Conservation (phyloP, 2,888 invertebrate genomes). For the Antheraea assamensis region DNA sequence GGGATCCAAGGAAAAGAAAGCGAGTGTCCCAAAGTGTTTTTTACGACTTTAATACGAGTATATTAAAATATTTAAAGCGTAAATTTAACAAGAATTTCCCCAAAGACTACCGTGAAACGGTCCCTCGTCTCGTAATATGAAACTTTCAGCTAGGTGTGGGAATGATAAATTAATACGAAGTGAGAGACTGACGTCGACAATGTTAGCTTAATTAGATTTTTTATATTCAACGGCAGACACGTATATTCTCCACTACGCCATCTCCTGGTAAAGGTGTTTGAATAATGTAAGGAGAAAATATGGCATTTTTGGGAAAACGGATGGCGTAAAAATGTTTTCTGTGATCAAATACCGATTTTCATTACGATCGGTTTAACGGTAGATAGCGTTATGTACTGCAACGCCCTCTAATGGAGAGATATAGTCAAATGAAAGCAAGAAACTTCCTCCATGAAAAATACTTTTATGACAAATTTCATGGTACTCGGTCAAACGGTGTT, state of each 20-base stretch:
- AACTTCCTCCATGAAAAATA: no score
- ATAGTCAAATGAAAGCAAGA: no score
- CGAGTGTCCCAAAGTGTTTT: conserved; percentile 77
- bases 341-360: no score
- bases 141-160: conserved; percentile 64
- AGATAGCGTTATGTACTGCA: no score
- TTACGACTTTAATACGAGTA: conserved; percentile 80
- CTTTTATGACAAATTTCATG: no score
- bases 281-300: neutral
- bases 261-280: neutral
- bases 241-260: neutral
- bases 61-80: conserved; percentile 81
- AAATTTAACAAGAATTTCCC: conserved; percentile 79
- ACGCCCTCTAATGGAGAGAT: no score
- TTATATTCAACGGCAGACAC: conserved; percentile 26
- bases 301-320: neutral
- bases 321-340: no score
- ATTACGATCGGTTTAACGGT: no score
- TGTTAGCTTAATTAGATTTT: conserved; percentile 54
- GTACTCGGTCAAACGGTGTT: no score
- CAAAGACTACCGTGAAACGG: conserved; percentile 69
- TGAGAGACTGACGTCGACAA: conserved; percentile 52
- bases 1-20: conserved; percentile 62
- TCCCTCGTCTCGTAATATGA: conserved; percentile 60
- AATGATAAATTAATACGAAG: conserved; percentile 75